phyloP scores from a whole-genome alignment of 1,140 invertebrate species.

The Helicoverpa armigera region DNA sequence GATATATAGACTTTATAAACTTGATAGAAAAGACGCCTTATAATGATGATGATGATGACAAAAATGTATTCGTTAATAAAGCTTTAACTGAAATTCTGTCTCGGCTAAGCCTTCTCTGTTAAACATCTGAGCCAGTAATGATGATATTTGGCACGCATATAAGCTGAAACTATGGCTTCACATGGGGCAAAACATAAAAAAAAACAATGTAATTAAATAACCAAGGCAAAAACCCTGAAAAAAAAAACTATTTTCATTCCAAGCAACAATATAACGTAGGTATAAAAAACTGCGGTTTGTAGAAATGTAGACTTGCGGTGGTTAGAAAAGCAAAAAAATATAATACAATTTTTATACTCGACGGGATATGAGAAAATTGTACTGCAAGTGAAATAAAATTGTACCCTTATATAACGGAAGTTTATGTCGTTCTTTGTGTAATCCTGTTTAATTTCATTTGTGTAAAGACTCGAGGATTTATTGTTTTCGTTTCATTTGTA shows the following conservation, averaged over 20 bases:
- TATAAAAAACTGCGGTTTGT: slow-evolving; percentile 28
- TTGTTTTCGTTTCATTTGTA: no score
- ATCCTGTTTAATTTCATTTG: slow-evolving; percentile 7
- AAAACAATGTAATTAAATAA: no score
- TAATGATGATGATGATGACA: no score
- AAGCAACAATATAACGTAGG: background rate
- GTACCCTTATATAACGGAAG: background rate
- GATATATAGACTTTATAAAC: no score
- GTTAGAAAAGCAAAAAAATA: slow-evolving; percentile 8
- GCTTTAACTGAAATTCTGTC: no score
- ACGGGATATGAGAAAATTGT: slow-evolving; percentile 41
- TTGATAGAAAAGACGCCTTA: no score
- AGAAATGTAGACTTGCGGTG: background rate
- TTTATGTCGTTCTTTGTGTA: slow-evolving; percentile 34
- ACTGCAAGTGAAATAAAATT: slow-evolving; percentile 13
- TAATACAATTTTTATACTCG: slow-evolving; percentile 27
- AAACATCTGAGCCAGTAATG: no score
- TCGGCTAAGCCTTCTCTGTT: no score
- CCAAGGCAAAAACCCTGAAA: background rate
- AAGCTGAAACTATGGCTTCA: no score
- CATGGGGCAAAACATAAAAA: no score
- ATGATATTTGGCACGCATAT: no score
- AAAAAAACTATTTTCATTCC: background rate
- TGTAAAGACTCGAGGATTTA: background rate
- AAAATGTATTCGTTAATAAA: no score